Conservation (phyloP, 35 echinoderm and acorn worm species). For the Patiria miniata region DNA sequence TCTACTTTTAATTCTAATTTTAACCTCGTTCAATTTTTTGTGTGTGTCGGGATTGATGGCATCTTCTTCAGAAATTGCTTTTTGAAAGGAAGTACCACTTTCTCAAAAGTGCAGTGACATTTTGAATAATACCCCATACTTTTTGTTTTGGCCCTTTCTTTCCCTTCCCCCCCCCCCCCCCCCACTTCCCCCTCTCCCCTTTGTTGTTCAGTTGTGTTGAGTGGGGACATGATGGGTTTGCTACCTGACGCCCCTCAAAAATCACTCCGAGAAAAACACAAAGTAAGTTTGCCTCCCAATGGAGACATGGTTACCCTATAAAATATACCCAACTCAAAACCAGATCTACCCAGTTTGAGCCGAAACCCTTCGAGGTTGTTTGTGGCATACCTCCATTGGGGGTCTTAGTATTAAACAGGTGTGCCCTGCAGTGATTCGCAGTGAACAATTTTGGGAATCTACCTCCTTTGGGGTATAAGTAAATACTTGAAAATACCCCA, state of each 20-base stretch:
- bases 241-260: slow-evolving; percentile 27
- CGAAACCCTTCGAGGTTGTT: not conserved
- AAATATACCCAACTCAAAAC: not conserved
- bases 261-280: slow-evolving; percentile 13
- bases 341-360: not conserved
- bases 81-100: not conserved
- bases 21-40: too few species aligned
- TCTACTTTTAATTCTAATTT: too few species aligned
- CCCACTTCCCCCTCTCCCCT: not conserved
- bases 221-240: slow-evolving; percentile 5
- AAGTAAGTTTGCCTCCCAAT: slow-evolving; percentile 14
- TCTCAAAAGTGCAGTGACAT: slow-evolving; percentile 22
- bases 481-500: too few species aligned
- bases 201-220: slow-evolving; percentile 26
- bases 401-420: too few species aligned
- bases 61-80: too few species aligned
- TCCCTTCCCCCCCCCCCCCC: not conserved
- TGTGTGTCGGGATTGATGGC: too few species aligned
- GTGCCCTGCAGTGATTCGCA: too few species aligned
- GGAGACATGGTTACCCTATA: not conserved
- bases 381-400: too few species aligned
- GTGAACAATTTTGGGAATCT: too few species aligned
- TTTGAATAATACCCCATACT: not conserved
- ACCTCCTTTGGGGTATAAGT: too few species aligned
- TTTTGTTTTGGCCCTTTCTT: not conserved